Evolutionary conservation across 2,797 vertebrate species (phyloP), one percentile per base, ranked within the genome.

Genomic region (Philypnodon macrostomus): DNA sequence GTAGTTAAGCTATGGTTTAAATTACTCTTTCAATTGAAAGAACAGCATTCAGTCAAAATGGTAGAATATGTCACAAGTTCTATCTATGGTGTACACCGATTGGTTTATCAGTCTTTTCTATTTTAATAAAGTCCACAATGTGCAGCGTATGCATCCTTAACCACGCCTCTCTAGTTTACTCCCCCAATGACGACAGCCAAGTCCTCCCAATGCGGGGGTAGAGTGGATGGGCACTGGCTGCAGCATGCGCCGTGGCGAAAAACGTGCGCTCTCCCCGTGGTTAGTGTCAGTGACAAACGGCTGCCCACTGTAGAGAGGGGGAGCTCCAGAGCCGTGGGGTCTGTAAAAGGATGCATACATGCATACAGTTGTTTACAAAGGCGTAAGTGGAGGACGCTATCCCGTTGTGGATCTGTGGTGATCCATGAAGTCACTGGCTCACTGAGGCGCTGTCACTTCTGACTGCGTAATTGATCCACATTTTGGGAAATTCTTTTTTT

Each of bases 191-290:
- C 80, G 80, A 1, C 53, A 60, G 0, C 16, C 24, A 29, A 61
- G 14, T 53, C 83, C 82, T 70, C 63, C 81, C 82, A 70, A 56
- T 75, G 78, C 74, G 32, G 63, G 49, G 69, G 53, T 65, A 55
- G 5, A 18, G 66, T 58, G 51, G 55, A 63, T 48, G 59, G 48
- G 58, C 16, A 16, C 52, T 52, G 75, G 47, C 54, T 51, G 61
- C 42, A 4, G 56, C 18, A 56, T 51, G 62, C 39, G 1, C 57
- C 21, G 72, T 68, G 67, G 62, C 61, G 34, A 10, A 45, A 61
- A 81, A 73, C 68, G 76, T 80, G 79, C 51, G 2, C n/a, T 3
- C 35, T 6, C 35, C 12, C 44, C 19, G 57, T 67, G 63, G n/a
- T n/a, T 51, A 38, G 53, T 32, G 59, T 37, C 44, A 57, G 44